Evolutionary conservation across 2,888 invertebrate species (phyloP), one percentile per base, ranked within the genome.

Genomic region (Tenthredo mesomela): DNA sequence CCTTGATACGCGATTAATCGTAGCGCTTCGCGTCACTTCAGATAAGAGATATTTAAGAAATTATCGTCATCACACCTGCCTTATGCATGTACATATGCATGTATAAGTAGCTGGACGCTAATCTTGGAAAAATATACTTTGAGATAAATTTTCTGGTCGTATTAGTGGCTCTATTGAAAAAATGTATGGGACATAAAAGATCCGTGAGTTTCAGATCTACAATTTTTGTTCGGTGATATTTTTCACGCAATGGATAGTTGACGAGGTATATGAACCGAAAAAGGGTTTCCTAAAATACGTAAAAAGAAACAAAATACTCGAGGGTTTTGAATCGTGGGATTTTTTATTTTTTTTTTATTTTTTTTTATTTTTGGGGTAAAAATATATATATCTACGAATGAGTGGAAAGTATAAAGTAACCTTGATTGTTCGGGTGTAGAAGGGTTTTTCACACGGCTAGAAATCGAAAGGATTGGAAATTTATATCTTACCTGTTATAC

Each of bases 391-490:
- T 40, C 1, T 40, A 21, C 9, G 10, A 47, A 12, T 6, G 4
- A 43, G 1, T 73, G 10, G 15, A 43, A 43, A 43, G 21, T 25
- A 6, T 10, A 43, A 43, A 4, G 10, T 4, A 25, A 40, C 21
- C 25, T 9, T 73, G 73, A 73, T 73, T 73, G 71, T 37, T 37
- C 33, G 73, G 47, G 29, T 67, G 29, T 67, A 33, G 25, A 77
- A 77, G 77, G 77, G 33, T 77, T 77, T 77, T 50, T 33, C 50
- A 54, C 77, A 73, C 73, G 73, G 47, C 21, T 25, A 61, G 5
- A 25, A 33, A 33, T 67, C 67, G 73, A 73, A 73, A 73, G 73
- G 73, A 73, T 73, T 73, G 73, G 3, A 73, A 73, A 54, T 77
- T 54, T 80, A 37, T 58, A 21, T 12, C 1, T 50, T 15, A 21